A percentile compares a stretch with the other conserved stretches of the same genome.
Evolutionary conservation across 2,797 vertebrate species (phyloP).

Genomic region (Hippoglossus hippoglossus): DNA sequence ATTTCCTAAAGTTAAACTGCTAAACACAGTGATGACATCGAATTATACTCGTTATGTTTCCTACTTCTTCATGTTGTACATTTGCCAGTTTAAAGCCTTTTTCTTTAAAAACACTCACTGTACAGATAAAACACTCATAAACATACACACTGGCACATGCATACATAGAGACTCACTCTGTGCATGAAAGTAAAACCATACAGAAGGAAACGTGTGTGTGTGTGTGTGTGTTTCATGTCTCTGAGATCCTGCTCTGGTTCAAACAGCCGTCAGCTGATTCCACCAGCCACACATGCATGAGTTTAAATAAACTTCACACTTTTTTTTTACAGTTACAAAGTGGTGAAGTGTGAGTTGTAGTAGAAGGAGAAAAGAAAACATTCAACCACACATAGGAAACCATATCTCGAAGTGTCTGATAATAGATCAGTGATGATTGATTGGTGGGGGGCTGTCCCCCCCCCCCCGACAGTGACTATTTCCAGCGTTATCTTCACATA

Average conservation of each 20-base stretch:
- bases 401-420: conserved; percentile 36
- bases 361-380: conserved; percentile 19
- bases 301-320: conserved; percentile 31
- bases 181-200: conserved; percentile 47
- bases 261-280: conserved; percentile 34
- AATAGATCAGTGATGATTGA: conserved; percentile 26
- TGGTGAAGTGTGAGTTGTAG: conserved; percentile 16
- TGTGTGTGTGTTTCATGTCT: conserved; percentile 16
- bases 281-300: conserved; percentile 57
- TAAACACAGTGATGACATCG: conserved; percentile 17
- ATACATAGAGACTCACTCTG: conserved; percentile 70
- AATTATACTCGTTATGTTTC: conserved; percentile 33
- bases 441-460: neutral
- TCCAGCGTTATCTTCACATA: conserved; percentile 7
- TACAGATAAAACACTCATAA: conserved; percentile 50
- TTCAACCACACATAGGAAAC: conserved; percentile 41
- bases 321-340: conserved; percentile 23
- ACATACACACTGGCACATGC: conserved; percentile 75
- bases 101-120: conserved; percentile 59
- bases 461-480: conserved; percentile 12
- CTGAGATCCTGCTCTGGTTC: conserved; percentile 35
- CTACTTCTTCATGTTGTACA: conserved; percentile 53
- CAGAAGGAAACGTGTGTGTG: conserved; percentile 32
- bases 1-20: neutral
- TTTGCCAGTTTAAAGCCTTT: conserved; percentile 60